Conservation (phyloP, 2,797 vertebrate species). For the Florisuga fusca region DNA sequence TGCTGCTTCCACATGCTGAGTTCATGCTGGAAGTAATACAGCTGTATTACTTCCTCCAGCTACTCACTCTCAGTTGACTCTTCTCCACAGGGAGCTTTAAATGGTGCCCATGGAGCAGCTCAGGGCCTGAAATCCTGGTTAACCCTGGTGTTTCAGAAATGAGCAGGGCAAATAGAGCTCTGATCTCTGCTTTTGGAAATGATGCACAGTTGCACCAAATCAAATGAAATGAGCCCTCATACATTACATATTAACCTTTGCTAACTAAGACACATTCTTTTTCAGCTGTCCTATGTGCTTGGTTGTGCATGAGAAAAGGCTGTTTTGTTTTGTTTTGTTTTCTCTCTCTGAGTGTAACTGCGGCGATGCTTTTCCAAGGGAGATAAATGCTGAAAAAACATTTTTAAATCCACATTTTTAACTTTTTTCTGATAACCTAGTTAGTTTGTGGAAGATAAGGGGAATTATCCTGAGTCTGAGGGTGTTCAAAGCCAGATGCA, state of each 20-base stretch:
- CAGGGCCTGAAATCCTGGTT: constrained; percentile 3
- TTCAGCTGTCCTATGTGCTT: not conserved
- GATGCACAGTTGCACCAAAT: not conserved
- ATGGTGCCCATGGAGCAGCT: not conserved
- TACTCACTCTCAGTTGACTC: constrained; percentile 43
- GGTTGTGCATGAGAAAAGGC: not conserved
- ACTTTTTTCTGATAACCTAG: not conserved
- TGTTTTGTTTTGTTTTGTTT: not conserved
- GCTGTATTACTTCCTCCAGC: constrained; percentile 58
- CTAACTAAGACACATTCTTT: not conserved
- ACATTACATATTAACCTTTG: not conserved
- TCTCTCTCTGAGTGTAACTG: too few species aligned
- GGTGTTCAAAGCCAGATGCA: not conserved
- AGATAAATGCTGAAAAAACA: not conserved
- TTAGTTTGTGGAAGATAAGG: not conserved
- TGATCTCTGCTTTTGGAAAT: constrained; percentile 14
- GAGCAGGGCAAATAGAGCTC: constrained; percentile 4
- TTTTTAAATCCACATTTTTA: not conserved
- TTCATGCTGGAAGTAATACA: constrained; percentile 32
- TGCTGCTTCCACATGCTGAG: constrained; percentile 23
- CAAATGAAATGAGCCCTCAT: not conserved
- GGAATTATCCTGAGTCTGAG: not conserved
- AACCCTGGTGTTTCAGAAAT: constrained; percentile 9
- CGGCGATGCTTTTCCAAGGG: not conserved
- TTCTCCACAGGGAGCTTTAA: constrained; percentile 53